Conservation (phyloP, 2,888 invertebrate species). For the Hemistola chrysoprasaria region DNA sequence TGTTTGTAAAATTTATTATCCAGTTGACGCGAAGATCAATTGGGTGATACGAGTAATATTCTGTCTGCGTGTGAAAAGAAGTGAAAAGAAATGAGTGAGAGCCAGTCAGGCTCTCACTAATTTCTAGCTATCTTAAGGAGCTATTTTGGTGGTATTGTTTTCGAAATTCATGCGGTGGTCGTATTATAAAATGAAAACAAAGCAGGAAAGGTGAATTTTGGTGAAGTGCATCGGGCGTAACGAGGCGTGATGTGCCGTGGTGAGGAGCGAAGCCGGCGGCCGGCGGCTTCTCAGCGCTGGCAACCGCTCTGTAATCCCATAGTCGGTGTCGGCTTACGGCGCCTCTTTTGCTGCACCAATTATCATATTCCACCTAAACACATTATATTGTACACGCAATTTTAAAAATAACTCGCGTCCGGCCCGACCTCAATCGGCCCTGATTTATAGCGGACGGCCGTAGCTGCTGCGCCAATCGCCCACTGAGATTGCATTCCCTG, state of each 20-base stretch:
- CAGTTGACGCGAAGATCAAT: conserved; percentile 10
- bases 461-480: conserved; percentile 42
- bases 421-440: conserved; percentile 70
- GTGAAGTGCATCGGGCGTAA: conserved; percentile 39
- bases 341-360: conserved; percentile 71
- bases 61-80: no score
- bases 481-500: conserved; percentile 52
- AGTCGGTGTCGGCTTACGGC: conserved; percentile 77
- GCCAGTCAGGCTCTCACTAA: no score
- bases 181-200: conserved; percentile 22
- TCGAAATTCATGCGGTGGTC: conserved; percentile 10
- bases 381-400: conserved; percentile 81
- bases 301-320: conserved; percentile 74
- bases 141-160: background rate
- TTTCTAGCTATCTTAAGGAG: conserved; percentile 2
- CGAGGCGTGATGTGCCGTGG: conserved; percentile 48
- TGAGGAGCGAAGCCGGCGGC: conserved; percentile 24
- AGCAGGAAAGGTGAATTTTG: conserved; percentile 24
- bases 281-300: conserved; percentile 41
- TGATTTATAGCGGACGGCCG: conserved; percentile 69
- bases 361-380: conserved; percentile 82
- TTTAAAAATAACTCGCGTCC: conserved; percentile 79
- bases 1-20: conserved; percentile 12
- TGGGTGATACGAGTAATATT: no score
- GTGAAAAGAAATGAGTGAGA: no score